phyloP scores from a whole-genome alignment of 2,797 vertebrate genomes.

The Xerus rutilus region DNA sequence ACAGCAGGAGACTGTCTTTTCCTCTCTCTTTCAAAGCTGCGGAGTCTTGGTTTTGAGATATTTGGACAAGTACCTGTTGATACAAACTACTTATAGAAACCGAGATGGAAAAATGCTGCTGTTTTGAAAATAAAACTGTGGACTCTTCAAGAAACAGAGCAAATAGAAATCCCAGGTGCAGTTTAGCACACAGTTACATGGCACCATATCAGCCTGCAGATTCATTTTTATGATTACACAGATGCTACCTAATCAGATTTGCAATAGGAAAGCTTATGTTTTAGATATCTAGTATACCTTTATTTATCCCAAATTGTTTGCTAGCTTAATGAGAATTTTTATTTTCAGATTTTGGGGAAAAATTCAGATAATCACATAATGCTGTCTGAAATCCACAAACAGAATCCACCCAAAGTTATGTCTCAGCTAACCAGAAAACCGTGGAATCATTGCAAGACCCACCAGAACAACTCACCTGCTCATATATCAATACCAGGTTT shows the following conservation, averaged over 20 bases:
- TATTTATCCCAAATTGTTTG: not conserved
- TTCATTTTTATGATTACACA: not conserved
- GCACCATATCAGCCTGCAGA: fast-evolving
- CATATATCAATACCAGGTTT: not conserved
- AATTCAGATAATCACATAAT: not conserved
- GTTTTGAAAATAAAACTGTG: not conserved
- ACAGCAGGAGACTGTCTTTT: not conserved
- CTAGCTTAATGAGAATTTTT: not conserved
- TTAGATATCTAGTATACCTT: not conserved
- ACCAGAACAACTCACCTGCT: not conserved
- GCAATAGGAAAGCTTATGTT: not conserved
- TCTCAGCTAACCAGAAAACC: not conserved
- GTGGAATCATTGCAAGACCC: not conserved
- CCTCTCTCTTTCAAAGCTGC: not conserved
- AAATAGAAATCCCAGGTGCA: not conserved
- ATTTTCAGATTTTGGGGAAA: not conserved
- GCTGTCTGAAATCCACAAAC: not conserved
- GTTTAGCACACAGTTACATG: too few species aligned
- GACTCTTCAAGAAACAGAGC: not conserved
- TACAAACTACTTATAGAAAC: not conserved
- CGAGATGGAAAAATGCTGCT: not conserved
- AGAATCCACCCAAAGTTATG: not conserved
- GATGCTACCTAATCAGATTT: not conserved
- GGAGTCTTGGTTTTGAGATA: not conserved
- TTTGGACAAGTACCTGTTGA: not conserved